phyloP scores from a whole-genome alignment of 2,888 invertebrate genomes.

The Ceraclea dissimilis region DNA sequence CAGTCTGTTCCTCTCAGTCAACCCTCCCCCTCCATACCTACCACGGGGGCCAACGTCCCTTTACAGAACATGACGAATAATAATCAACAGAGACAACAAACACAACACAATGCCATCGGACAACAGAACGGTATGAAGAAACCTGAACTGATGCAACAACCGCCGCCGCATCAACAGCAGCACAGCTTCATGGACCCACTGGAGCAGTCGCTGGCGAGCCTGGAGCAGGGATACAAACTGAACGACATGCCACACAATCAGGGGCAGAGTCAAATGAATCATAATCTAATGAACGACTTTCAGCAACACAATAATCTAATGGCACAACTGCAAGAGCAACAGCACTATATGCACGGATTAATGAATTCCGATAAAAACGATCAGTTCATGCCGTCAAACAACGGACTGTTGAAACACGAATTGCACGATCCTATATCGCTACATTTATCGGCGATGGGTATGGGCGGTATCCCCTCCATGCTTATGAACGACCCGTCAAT shows the following conservation, averaged over 20 bases:
- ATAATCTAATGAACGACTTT: conserved; percentile 37
- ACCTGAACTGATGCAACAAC: conserved; percentile 17
- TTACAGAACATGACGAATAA: conserved; percentile 19
- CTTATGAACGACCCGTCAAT: conserved; percentile 33
- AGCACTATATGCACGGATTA: conserved; percentile 33
- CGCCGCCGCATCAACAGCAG: conserved; percentile 34
- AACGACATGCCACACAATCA: conserved; percentile 49
- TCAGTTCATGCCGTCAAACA: conserved; percentile 39
- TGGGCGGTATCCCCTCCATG: conserved; percentile 52
- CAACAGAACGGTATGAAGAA: conserved; percentile 25
- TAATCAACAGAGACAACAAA: conserved; percentile 28
- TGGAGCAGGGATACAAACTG: conserved; percentile 54
- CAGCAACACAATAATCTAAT: conserved; percentile 37
- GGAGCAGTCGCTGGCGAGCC: conserved; percentile 62
- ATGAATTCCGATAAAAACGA: conserved; percentile 36
- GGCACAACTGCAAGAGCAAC: conserved; percentile 35
- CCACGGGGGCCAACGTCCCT: conserved; percentile 22
- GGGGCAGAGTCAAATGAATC: conserved; percentile 45
- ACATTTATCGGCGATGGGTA: conserved; percentile 26
- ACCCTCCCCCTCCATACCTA: conserved; percentile 25
- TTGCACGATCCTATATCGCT: conserved; percentile 31
- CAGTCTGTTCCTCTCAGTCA: conserved; percentile 8
- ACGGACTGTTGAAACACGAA: conserved; percentile 41
- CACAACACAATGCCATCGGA: conserved; percentile 32
- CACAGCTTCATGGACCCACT: conserved; percentile 52